A percentile compares a stretch with the other conserved stretches of the same genome.
Evolutionary conservation across 2,113 vertebrate species (phyloP).

Genomic region (western clawed frog (Xenopus tropicalis)): UCB_Xtro_10.0 CM004450.2:96521501-96522000

Average conservation of each 20-base stretch:
- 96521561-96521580: conserved; percentile 68
- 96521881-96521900: conserved; percentile 48
- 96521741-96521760: conserved; percentile 72
- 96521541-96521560: conserved; percentile 72
- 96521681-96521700: conserved; percentile 5
- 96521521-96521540: conserved; percentile 62
- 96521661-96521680: conserved; percentile 51
- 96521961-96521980: conserved; percentile 65
- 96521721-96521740: conserved; percentile 61
- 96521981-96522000: conserved; percentile 63
- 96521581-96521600: conserved; percentile 70
- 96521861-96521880: conserved; percentile 61
- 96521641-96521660: conserved; percentile 64
- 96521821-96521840: conserved; percentile 72
- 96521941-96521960: conserved; percentile 56
- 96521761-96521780: conserved; percentile 67
- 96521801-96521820: conserved; percentile 57
- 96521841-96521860: conserved; percentile 70
- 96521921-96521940: conserved; percentile 61
- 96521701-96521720: conserved; percentile 27
- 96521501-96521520: conserved; percentile 52
- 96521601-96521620: conserved; percentile 53
- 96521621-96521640: conserved; percentile 67
- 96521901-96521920: conserved; percentile 66
- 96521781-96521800: conserved; percentile 73